Percentiles rank a stretch among this genome's conserved stretches.
Evolutionary conservation across 2,797 vertebrate genomes (phyloP).

Genomic region (Botia almorhae): DNA sequence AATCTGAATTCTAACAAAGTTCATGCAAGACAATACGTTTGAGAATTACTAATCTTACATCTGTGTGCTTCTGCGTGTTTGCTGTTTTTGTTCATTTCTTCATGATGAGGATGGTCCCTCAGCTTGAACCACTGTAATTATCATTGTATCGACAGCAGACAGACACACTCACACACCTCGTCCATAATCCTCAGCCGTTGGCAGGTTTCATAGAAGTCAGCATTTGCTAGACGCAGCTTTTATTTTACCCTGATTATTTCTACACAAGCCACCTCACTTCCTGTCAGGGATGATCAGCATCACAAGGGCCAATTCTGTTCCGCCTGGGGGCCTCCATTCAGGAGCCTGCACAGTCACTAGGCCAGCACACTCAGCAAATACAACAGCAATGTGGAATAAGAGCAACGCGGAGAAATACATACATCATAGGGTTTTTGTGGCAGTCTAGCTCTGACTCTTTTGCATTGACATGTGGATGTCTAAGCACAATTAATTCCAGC

Average conservation of each 20-base stretch:
- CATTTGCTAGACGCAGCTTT: constrained; percentile 75
- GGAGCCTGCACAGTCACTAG: constrained; percentile 70
- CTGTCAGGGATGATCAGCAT: constrained; percentile 76
- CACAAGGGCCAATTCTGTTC: constrained; percentile 69
- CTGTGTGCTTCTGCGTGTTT: constrained; percentile 7
- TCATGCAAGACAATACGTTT: constrained; percentile 34
- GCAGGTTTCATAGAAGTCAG: constrained; percentile 75
- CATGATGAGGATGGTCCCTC: background rate
- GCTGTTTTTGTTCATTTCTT: background rate
- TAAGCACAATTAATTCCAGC: background rate
- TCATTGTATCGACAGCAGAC: constrained; percentile 25
- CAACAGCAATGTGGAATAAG: constrained; percentile 43
- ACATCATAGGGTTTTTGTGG: constrained; percentile 48
- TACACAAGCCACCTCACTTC: constrained; percentile 71
- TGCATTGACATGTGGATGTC: background rate
- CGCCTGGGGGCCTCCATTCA: constrained; percentile 80
- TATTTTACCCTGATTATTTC: constrained; percentile 76
- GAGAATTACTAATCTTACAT: constrained; percentile 10
- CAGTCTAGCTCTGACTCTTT: background rate
- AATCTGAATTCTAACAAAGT: constrained; percentile 46
- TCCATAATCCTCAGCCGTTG: constrained; percentile 73
- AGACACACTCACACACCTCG: constrained; percentile 44
- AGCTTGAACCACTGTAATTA: constrained; percentile 1
- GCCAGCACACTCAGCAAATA: constrained; percentile 80
- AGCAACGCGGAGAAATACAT: constrained; percentile 31